Percentiles rank a stretch among this genome's conserved stretches.
phyloP scores from a whole-genome alignment of 2,797 vertebrate species.

The Remorina albescens region DNA sequence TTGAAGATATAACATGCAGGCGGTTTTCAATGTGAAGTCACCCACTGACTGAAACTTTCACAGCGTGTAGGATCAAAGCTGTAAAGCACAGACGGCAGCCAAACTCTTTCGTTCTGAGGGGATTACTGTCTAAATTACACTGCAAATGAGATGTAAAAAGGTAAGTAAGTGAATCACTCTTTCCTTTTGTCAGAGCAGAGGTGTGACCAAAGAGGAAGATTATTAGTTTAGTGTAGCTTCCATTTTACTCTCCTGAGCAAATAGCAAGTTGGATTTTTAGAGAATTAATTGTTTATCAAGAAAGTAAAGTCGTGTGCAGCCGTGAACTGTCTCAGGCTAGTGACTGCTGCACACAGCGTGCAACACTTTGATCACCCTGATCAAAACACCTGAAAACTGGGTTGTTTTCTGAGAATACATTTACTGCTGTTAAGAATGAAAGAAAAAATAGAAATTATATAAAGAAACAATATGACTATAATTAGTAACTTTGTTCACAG shows the following conservation, averaged over 20 bases:
- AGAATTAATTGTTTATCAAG: background rate
- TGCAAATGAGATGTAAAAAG: background rate
- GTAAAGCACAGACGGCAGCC: background rate
- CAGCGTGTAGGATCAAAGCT: background rate
- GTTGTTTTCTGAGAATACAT: background rate
- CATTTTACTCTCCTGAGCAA: background rate
- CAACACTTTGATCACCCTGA: background rate
- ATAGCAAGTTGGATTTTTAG: background rate
- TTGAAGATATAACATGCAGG: background rate
- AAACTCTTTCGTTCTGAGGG: background rate
- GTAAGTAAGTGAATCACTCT: background rate
- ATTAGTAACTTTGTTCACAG: background rate
- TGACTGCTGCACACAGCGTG: background rate
- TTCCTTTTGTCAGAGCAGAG: background rate
- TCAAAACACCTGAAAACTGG: background rate
- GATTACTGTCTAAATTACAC: background rate
- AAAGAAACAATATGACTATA: background rate
- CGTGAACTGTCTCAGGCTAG: background rate
- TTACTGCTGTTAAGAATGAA: too few species aligned
- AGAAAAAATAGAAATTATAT: background rate
- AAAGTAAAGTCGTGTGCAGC: background rate
- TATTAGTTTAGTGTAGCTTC: background rate
- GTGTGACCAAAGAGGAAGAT: background rate
- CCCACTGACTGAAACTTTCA: background rate
- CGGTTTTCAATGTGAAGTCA: background rate